Evolutionary conservation across 2,113 vertebrate genomes (phyloP).

Genomic region (Plecturocebus donacophilus): DNA sequence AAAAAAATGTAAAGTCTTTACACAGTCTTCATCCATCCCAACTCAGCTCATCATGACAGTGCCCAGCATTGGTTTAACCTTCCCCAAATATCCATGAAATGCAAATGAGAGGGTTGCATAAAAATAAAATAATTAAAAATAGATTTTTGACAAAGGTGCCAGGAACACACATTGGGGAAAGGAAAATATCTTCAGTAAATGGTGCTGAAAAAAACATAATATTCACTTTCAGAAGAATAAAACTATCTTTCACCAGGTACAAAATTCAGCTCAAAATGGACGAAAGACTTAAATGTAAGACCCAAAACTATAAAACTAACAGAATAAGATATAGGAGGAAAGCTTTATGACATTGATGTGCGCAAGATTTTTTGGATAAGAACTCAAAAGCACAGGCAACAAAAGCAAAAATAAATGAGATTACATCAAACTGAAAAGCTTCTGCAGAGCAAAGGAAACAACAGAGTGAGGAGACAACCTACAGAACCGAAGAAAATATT

Average conservation of each 20-base stretch:
- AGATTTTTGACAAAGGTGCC: not conserved
- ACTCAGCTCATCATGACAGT: not conserved
- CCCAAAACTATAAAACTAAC: not conserved
- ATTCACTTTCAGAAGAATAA: not conserved
- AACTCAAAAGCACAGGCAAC: not conserved
- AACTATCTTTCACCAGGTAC: not conserved
- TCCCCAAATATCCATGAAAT: not conserved
- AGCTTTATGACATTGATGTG: not conserved
- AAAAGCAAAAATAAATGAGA: not conserved
- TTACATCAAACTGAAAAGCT: not conserved
- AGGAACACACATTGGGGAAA: not conserved
- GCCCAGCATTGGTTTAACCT: not conserved
- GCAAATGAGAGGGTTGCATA: not conserved
- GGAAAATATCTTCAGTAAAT: not conserved
- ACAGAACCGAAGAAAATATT: not conserved
- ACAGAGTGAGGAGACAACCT: not conserved
- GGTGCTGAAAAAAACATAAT: not conserved
- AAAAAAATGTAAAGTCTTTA: not conserved
- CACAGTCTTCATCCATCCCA: no score
- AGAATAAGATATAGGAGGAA: not conserved
- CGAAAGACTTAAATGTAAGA: not conserved
- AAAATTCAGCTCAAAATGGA: not conserved
- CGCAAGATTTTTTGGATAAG: not conserved
- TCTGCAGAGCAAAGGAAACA: not conserved
- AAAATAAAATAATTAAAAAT: not conserved